Percentiles rank a stretch among this genome's conserved stretches.
phyloP scores from a whole-genome alignment of 2,113 vertebrate genomes.

The Otocyon megalotis region DNA sequence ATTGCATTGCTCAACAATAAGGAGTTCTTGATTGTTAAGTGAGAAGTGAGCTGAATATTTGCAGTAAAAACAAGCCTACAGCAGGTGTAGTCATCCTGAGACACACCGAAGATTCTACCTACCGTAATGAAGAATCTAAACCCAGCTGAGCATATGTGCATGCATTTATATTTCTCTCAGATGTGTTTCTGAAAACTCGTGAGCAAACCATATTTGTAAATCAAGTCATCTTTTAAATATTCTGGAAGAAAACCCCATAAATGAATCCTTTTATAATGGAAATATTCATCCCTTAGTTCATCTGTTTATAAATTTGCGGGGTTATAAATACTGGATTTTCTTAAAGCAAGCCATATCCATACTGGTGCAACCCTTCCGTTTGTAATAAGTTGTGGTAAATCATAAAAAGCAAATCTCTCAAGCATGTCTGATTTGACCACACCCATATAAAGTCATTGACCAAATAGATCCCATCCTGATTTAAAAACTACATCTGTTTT shows the following conservation, averaged over 20 bases:
- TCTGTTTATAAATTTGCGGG: background rate
- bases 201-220: background rate
- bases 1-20: background rate
- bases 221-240: slow-evolving; percentile 48
- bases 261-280: background rate
- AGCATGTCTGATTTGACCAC: slow-evolving; percentile 37
- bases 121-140: background rate
- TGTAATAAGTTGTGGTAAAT: slow-evolving; percentile 41
- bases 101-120: background rate
- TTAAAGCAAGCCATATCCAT: slow-evolving; percentile 21
- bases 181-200: slow-evolving; percentile 17
- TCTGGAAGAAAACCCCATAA: background rate
- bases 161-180: slow-evolving; percentile 13
- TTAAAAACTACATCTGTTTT: slow-evolving; percentile 54
- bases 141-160: background rate
- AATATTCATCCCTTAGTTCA: background rate
- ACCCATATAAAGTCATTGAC: slow-evolving; percentile 23
- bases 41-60: background rate
- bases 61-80: background rate
- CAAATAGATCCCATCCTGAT: background rate
- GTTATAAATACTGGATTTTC: slow-evolving; percentile 36
- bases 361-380: background rate
- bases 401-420: slow-evolving; percentile 52
- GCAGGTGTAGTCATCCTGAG: background rate
- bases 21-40: background rate